Evolutionary conservation across 1,140 invertebrate genomes (phyloP).

Genomic region (Pogonomyrmex californicus): DNA sequence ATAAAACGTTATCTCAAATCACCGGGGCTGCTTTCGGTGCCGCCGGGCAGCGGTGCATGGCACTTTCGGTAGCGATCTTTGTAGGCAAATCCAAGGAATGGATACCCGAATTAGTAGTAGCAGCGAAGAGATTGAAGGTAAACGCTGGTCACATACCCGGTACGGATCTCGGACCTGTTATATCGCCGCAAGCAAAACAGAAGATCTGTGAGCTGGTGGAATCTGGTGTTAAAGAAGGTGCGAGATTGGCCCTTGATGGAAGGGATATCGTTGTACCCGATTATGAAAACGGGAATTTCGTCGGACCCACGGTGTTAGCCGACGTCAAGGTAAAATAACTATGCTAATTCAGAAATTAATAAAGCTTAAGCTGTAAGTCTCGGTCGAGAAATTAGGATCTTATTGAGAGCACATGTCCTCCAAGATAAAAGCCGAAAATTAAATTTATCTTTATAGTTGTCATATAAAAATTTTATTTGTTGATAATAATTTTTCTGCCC

Average conservation of each 20-base stretch:
- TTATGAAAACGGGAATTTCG: slow-evolving; percentile 99
- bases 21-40: slow-evolving; percentile 98
- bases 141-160: slow-evolving; percentile 96
- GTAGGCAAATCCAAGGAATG: slow-evolving; percentile 96
- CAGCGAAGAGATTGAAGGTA: slow-evolving; percentile 96
- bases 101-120: slow-evolving; percentile 96
- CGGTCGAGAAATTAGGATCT: neutral
- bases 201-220: slow-evolving; percentile 96
- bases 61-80: slow-evolving; percentile 98
- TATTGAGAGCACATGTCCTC: neutral
- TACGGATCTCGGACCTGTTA: slow-evolving; percentile 99
- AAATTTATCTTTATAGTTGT: neutral
- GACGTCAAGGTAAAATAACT: slow-evolving; percentile 90
- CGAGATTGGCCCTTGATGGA: slow-evolving; percentile 96
- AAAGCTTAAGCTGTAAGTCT: neutral
- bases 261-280: slow-evolving; percentile 93
- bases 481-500: neutral
- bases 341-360: neutral
- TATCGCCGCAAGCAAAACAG: slow-evolving; percentile 96
- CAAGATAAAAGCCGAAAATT: neutral
- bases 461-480: neutral
- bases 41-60: slow-evolving; percentile 99
- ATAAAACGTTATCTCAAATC: slow-evolving; percentile 97
- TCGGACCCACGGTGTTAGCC: slow-evolving; percentile 98
- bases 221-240: slow-evolving; percentile 95